A percentile compares a stretch with the other conserved stretches of the same genome.
Conservation (phyloP, 1,140 invertebrate species). For the Drosophila asahinai region DNA sequence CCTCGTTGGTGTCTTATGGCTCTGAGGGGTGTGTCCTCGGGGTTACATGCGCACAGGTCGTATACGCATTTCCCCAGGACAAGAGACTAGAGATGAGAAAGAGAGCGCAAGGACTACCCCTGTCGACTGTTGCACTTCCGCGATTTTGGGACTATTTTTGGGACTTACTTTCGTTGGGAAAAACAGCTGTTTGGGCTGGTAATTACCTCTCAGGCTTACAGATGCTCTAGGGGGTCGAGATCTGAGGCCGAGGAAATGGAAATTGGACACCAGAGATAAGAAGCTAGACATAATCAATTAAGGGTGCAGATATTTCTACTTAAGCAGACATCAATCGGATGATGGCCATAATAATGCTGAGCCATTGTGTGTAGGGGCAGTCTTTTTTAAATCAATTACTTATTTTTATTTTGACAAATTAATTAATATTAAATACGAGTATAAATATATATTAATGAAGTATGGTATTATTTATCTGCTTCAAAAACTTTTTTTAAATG, state of each 20-base stretch:
- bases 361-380: background rate
- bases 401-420: too few relatives aligned
- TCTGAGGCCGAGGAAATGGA: conserved; percentile 9
- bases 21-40: conserved; percentile 46
- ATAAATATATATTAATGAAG: background rate
- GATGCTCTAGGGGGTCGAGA: background rate
- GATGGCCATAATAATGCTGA: background rate
- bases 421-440: background rate
- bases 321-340: conserved; percentile 9
- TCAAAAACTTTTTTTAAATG: too few relatives aligned
- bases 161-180: conserved; percentile 6
- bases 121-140: conserved; percentile 61
- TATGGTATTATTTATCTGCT: background rate
- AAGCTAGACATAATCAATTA: conserved; percentile 43
- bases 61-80: conserved; percentile 63
- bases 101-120: conserved; percentile 48
- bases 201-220: conserved; percentile 16
- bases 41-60: conserved; percentile 64
- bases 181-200: conserved; percentile 65
- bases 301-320: background rate
- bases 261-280: conserved; percentile 25
- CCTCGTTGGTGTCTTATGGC: conserved; percentile 1
- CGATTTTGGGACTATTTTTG: conserved; percentile 38
- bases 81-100: conserved; percentile 3
- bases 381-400: background rate